Base-by-base conservation (phyloP, 2,113 vertebrate genomes). In the Phrynosoma blainvillii region DNA sequence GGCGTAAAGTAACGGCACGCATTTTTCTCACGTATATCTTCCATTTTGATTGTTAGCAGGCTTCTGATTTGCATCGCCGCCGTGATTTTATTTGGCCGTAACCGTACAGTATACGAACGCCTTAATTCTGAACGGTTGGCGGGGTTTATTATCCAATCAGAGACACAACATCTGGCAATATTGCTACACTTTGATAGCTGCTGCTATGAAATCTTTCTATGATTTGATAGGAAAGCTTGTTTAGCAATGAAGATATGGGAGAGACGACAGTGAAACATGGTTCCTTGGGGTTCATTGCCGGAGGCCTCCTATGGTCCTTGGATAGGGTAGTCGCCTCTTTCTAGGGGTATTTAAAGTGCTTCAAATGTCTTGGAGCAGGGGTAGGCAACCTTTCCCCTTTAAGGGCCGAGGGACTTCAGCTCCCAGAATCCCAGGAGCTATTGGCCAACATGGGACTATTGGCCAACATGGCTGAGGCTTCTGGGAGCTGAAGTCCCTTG, bases 111-210 rank as follows among this genome's bases (percentile, higher is more conserved):
- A 62, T 56, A 66, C 81, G 59, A 88, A 23, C 32, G 80, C 78
- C 78, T 71, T 71, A 32, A 84, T 68, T 93, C 80, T 0, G 32
- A 89, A 71, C 78, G 88, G 85, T 1, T 71, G 89, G 62, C 56
- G 47, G 83, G 23, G 89, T 93, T 92, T 92, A 82, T 89, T 84
- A 20, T 79, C 89, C 91, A 66, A 1, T 87, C 88, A 80, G 88
- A 83, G 40, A 40, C 59, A 40, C 59, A 47, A 2, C 1, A 59
- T 82, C 90, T 91, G 89, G 83, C 79, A 79, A 40, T 76, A 87
- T 87, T 32, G 56, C 66, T 52, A 21, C 0, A 0, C 47, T 82
- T 25, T 70, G 81, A 23, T 62, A 40, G 47, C 62, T 40, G 47
- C 62, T 40, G 14, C 89, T 73, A n/a, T 32, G 75, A 86, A 74